phyloP scores from a whole-genome alignment of 2,888 invertebrate genomes.

The Onthophagus sagittarius region DNA sequence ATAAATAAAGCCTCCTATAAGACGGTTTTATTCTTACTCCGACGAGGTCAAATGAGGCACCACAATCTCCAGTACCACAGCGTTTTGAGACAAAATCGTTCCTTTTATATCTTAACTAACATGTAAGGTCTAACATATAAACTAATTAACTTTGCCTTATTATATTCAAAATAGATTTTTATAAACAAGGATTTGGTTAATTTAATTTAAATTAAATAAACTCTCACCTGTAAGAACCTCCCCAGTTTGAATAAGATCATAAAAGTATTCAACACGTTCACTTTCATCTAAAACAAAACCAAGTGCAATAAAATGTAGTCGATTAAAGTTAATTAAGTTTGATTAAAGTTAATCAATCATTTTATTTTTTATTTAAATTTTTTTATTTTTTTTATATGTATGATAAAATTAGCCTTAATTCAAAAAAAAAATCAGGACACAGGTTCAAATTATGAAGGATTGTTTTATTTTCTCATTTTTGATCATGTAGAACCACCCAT shows the following conservation, averaged over 20 bases:
- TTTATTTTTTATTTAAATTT: background rate
- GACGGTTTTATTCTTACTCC: too few relatives aligned
- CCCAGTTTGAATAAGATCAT: slow-evolving; percentile 82
- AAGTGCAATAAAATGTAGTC: background rate
- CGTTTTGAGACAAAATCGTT: too few relatives aligned
- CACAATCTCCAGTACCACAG: too few relatives aligned
- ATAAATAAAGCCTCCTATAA: too few relatives aligned
- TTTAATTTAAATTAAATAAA: slow-evolving; percentile 14
- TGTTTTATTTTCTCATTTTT: slow-evolving; percentile 20
- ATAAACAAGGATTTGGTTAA: slow-evolving; percentile 12
- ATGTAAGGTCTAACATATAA: too few relatives aligned
- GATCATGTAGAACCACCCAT: slow-evolving; percentile 12
- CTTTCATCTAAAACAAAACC: slow-evolving; percentile 47
- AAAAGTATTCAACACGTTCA: slow-evolving; percentile 64
- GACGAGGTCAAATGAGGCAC: too few relatives aligned
- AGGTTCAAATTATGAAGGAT: background rate
- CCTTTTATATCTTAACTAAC: too few relatives aligned
- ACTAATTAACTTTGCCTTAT: too few relatives aligned
- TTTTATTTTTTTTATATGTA: background rate
- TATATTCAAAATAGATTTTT: too few relatives aligned
- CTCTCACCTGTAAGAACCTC: slow-evolving; percentile 75
- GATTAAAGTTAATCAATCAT: background rate
- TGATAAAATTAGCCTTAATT: slow-evolving; percentile 11
- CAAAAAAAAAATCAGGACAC: background rate
- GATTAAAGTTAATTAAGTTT: background rate